phyloP scores from a whole-genome alignment of 2,797 vertebrate species.

The Corythornis leucogaster region DNA sequence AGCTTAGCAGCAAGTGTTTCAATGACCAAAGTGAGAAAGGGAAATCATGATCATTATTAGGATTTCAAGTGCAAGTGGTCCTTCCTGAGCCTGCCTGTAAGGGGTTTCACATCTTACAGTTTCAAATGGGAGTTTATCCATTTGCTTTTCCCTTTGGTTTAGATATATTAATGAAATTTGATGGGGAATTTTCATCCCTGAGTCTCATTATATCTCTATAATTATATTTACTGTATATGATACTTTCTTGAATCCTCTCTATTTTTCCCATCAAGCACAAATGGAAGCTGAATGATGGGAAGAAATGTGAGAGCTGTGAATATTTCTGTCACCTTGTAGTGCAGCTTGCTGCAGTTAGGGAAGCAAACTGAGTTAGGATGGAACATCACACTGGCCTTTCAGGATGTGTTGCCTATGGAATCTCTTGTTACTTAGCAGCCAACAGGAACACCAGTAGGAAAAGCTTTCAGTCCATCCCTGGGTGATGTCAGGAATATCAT shows the following conservation, averaged over 20 bases:
- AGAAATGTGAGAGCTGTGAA: neutral
- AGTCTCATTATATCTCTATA: neutral
- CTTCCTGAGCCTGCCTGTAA: neutral
- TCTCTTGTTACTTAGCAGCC: neutral
- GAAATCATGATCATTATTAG: neutral
- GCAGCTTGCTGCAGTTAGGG: neutral
- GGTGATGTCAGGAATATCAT: neutral
- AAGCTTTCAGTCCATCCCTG: neutral
- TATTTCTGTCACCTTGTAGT: neutral
- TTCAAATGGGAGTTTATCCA: neutral
- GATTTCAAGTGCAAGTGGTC: neutral
- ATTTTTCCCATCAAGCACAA: neutral
- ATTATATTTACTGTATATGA: neutral
- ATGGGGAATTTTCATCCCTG: neutral
- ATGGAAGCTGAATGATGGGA: neutral
- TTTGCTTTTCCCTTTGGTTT: neutral
- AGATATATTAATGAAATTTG: neutral
- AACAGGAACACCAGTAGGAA: accelerated
- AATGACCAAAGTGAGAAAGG: neutral
- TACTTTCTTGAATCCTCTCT: neutral
- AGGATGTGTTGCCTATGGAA: neutral
- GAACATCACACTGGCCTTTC: neutral
- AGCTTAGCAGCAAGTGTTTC: neutral
- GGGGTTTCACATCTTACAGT: neutral
- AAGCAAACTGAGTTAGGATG: neutral